Conservation (phyloP, 2,113 vertebrate genomes). For the Gallinago jamesoni region DNA sequence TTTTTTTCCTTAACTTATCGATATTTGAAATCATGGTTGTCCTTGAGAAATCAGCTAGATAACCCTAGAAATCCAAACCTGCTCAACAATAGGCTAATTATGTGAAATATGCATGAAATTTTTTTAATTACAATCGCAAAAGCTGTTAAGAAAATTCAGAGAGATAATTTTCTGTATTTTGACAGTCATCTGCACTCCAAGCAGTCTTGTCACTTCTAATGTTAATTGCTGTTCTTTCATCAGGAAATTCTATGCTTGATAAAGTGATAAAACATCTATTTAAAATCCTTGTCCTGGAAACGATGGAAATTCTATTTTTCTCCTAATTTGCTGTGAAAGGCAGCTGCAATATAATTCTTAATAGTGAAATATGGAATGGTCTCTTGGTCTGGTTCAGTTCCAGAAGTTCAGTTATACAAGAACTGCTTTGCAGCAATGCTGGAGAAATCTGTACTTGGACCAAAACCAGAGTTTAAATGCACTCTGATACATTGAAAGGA, state of each 20-base stretch:
- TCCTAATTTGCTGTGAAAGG: conserved; percentile 48
- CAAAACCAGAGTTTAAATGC: not conserved
- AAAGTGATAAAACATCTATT: conserved; percentile 55
- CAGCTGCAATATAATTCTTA: not conserved
- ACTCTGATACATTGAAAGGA: not conserved
- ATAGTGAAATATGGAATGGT: not conserved
- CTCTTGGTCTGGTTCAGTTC: conserved; percentile 11
- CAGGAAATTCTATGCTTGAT: conserved; percentile 46
- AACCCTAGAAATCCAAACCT: not conserved
- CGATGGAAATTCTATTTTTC: conserved; percentile 7
- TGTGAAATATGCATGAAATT: not conserved
- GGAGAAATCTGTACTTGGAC: not conserved
- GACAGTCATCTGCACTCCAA: conserved; percentile 27
- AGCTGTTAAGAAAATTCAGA: conserved; percentile 45
- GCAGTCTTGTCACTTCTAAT: conserved; percentile 37
- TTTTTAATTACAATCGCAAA: not conserved
- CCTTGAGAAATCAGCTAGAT: conserved; percentile 32
- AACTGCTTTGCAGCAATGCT: not conserved
- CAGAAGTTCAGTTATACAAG: not conserved
- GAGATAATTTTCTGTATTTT: conserved; percentile 56
- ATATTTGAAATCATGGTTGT: not conserved
- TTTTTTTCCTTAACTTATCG: not conserved
- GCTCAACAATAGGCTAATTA: not conserved
- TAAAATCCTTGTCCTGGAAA: conserved; percentile 52
- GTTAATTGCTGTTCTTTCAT: conserved; percentile 61